Conservation (phyloP, 2,113 vertebrate genomes). For the Blennius ocellaris region DNA sequence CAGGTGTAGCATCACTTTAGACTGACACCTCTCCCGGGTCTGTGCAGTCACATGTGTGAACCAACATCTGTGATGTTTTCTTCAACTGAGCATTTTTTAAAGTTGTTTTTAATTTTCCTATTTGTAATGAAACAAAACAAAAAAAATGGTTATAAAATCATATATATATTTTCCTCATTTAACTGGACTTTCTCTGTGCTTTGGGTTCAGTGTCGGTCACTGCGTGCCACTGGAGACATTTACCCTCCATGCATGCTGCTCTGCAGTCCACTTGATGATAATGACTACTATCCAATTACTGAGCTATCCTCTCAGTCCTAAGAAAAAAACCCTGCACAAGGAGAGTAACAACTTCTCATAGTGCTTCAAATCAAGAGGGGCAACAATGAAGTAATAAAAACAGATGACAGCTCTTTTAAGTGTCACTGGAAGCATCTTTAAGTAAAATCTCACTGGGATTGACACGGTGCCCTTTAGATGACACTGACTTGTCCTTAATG, state of each 20-base stretch:
- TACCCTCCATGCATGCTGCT: conserved; percentile 7
- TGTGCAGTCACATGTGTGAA: conserved; percentile 26
- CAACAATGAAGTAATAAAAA: neutral
- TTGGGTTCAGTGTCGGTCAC: neutral
- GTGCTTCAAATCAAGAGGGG: neutral
- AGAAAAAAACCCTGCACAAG: neutral
- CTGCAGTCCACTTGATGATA: neutral
- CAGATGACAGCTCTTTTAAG: neutral
- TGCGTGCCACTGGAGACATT: conserved; percentile 11
- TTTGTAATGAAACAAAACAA: neutral
- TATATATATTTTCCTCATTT: neutral
- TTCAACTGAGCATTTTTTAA: neutral
- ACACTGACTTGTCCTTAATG: neutral
- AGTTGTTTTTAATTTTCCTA: no score
- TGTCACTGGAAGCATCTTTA: neutral
- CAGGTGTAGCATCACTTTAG: conserved; percentile 26
- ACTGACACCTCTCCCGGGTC: neutral
- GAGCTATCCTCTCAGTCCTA: neutral
- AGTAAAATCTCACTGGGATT: no score
- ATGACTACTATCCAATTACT: conserved; percentile 2
- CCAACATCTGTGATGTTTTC: neutral
- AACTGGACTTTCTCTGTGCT: neutral
- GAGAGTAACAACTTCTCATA: neutral
- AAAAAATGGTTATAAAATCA: neutral
- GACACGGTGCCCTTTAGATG: neutral